Percentiles rank a stretch among this genome's conserved stretches.
phyloP scores from a whole-genome alignment of 2,797 vertebrate species.

The Rhadinocentrus ornatus region DNA sequence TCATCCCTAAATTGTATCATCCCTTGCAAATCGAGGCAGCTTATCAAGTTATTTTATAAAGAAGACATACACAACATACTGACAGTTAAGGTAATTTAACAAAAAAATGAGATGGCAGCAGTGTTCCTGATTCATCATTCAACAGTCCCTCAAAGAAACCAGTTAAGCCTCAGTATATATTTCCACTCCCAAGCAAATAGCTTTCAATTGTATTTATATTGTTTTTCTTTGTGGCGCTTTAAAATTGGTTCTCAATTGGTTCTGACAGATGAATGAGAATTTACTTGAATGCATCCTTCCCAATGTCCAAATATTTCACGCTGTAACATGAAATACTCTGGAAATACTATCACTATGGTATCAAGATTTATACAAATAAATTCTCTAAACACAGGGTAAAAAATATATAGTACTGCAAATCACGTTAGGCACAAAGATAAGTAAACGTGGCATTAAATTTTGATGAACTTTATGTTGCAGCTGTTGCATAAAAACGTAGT shows the following conservation, averaged over 20 bases:
- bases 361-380: constrained; percentile 12
- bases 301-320: constrained; percentile 19
- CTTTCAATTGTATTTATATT: constrained; percentile 34
- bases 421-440: background rate
- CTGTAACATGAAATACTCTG: constrained; percentile 19
- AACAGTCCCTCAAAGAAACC: constrained; percentile 19
- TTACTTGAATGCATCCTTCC: constrained; percentile 14
- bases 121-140: constrained; percentile 16
- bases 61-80: background rate
- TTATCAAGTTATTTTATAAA: background rate
- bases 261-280: constrained; percentile 18
- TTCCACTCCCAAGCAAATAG: constrained; percentile 33
- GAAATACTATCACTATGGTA: constrained; percentile 25
- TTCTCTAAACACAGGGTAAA: background rate
- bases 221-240: constrained; percentile 36
- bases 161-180: constrained; percentile 40
- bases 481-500: constrained; percentile 2
- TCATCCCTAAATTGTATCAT: background rate
- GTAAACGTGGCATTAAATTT: constrained; percentile 12
- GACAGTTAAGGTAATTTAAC: constrained; percentile 14
- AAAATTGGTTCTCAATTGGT: constrained; percentile 8
- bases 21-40: background rate
- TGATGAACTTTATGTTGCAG: constrained; percentile 6
- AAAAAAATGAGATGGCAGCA: constrained; percentile 11
- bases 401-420: background rate